Evolutionary conservation across 2,113 vertebrate species (phyloP), one percentile per base, ranked within the genome.

Genomic region (Thinocorus orbignyianus): DNA sequence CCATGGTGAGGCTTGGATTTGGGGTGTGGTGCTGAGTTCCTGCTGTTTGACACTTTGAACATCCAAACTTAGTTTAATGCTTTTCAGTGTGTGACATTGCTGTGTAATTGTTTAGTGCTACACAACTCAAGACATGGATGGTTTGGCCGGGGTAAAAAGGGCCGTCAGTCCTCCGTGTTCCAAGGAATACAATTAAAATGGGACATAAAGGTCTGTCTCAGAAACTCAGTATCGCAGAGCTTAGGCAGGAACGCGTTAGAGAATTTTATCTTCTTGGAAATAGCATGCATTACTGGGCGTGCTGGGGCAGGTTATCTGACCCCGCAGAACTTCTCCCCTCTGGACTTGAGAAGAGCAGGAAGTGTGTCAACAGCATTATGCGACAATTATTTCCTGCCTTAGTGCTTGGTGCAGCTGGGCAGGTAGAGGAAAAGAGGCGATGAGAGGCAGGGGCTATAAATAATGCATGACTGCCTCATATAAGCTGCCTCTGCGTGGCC

Each of bases 181-280:
- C 48, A 39, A 76, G 51, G 55, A 28, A 14, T 30, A 13, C 46
- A 81, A 6, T 70, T 86, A 58, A 86, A 83, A 54, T 17, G 37
- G 7, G 6, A 17, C 52, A 35, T 73, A 28, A 33, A 2, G 0
- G 0, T 58, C 55, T 81, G 28, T 30, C 30, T 88, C 1, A 3
- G 61, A 72, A 83, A 60, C 39, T 31, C 17, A 44, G 42, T 55
- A 12, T 55, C 66, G 33, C 69, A 78, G 49, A 84, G 52, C 30
- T 78, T 51, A 71, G 54, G 30, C 49, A 25, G 42, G 72, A 35
- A 33, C 0, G 1, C 11, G 6, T 35, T 25, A 31, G 37, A n/a
- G 76, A 51, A 48, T 74, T 95, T 71, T 64, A 17, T 62, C 35
- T 81, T 64, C 55, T 64, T 81, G 69, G 58, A 81, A 78, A 28